Conservation (phyloP, 2,113 vertebrate species). For the Corydoras sp. region DNA sequence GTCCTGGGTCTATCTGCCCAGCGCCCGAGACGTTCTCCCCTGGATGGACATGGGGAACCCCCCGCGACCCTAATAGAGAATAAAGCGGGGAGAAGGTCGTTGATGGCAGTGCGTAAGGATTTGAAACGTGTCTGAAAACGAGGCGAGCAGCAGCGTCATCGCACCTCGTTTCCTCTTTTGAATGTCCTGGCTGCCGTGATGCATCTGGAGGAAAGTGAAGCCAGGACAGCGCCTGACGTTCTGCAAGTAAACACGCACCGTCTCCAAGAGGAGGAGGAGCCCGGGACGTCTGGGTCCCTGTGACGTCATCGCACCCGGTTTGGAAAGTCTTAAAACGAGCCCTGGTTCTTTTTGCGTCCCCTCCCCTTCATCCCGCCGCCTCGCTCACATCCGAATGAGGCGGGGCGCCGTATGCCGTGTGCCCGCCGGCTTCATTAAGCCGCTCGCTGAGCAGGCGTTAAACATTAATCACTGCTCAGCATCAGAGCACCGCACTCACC, state of each 20-base stretch:
- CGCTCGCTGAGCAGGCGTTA: constrained; percentile 57
- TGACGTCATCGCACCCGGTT: constrained; percentile 19
- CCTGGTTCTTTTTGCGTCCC: constrained; percentile 24
- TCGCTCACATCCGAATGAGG: constrained; percentile 12
- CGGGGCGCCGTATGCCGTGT: constrained; percentile 44
- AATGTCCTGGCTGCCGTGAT: not conserved
- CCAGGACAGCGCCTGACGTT: constrained; percentile 5
- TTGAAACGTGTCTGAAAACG: not conserved
- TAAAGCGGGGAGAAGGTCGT: too few relatives aligned
- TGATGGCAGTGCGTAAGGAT: too few relatives aligned
- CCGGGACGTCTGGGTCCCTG: constrained; percentile 12
- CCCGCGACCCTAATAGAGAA: too few relatives aligned
- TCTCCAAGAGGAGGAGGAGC: constrained; percentile 11
- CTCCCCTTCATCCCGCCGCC: not conserved
- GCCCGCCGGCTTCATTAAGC: constrained; percentile 70
- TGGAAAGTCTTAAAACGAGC: constrained; percentile 22
- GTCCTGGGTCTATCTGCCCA: too few relatives aligned
- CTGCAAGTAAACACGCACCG: not conserved
- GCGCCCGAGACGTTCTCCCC: too few relatives aligned
- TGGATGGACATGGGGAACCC: too few relatives aligned
- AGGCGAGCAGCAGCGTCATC: not conserved
- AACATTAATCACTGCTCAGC: constrained; percentile 68
- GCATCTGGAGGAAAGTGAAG: constrained; percentile 11
- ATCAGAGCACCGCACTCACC: constrained; percentile 55
- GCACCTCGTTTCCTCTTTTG: not conserved